Evolutionary conservation across 2,797 vertebrate genomes (phyloP).

Genomic region (Pelodytes ibericus): DNA sequence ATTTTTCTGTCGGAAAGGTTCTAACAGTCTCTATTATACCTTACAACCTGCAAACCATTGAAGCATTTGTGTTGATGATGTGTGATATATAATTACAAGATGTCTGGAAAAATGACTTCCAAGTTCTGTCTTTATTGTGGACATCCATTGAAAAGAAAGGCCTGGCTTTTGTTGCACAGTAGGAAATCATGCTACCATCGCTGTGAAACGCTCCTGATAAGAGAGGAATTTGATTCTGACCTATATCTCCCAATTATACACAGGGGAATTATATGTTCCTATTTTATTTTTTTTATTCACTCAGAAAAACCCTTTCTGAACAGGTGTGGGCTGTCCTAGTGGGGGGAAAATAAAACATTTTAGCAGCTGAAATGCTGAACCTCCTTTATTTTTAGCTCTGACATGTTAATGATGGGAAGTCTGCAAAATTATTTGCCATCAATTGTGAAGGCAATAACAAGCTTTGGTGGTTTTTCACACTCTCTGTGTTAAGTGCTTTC

Average conservation of each 20-base stretch:
- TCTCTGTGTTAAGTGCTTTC: constrained; percentile 86
- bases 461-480: constrained; percentile 86
- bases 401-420: constrained; percentile 85
- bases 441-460: constrained; percentile 87
- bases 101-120: not conserved
- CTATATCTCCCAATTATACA: constrained; percentile 5
- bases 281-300: constrained; percentile 1
- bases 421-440: constrained; percentile 86
- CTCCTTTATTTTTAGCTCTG: constrained; percentile 78
- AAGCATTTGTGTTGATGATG: not conserved
- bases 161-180: not conserved
- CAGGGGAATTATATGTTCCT: not conserved
- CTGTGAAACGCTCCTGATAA: not conserved
- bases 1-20: not conserved
- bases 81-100: not conserved
- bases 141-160: constrained; percentile 5
- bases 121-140: not conserved
- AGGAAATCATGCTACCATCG: not conserved
- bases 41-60: not conserved
- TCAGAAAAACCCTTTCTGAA: constrained; percentile 64
- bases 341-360: constrained; percentile 68
- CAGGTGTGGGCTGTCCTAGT: constrained; percentile 68
- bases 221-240: not conserved
- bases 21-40: not conserved
- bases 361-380: constrained; percentile 78